phyloP scores from a whole-genome alignment of 2,797 vertebrate genomes.

The Carcharodon carcharias region DNA sequence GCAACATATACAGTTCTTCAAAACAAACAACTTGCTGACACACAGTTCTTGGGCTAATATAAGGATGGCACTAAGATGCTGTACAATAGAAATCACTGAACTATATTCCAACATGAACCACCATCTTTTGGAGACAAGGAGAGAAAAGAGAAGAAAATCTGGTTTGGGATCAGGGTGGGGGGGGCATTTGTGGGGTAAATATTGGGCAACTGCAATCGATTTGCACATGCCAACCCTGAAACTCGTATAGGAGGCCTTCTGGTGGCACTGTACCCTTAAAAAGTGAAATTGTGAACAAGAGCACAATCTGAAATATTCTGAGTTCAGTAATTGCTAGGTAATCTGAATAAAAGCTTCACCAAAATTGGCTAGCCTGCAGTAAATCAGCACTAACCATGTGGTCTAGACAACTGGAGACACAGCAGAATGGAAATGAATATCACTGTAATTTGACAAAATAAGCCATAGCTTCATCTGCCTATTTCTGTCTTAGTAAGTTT shows the following conservation, averaged over 20 bases:
- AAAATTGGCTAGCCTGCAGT: background rate
- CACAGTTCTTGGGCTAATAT: background rate
- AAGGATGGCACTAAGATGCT: background rate
- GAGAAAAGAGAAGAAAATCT: background rate
- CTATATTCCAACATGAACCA: background rate
- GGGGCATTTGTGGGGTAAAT: background rate
- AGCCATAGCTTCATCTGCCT: background rate
- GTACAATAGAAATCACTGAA: background rate
- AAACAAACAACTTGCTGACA: background rate
- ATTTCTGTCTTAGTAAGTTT: background rate
- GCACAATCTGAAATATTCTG: background rate
- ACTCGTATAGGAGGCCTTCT: background rate
- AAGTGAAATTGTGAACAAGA: background rate
- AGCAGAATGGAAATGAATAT: background rate
- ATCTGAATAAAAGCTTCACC: background rate
- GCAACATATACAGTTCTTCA: background rate
- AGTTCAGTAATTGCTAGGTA: background rate
- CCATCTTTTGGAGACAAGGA: background rate
- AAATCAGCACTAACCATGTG: background rate
- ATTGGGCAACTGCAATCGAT: background rate
- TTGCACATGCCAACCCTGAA: background rate
- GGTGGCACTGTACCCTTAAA: background rate
- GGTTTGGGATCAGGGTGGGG: background rate
- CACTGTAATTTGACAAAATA: constrained; percentile 16
- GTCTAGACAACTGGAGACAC: background rate